phyloP scores from a whole-genome alignment of 2,113 vertebrate genomes.

The Phyllostomus hastatus region DNA sequence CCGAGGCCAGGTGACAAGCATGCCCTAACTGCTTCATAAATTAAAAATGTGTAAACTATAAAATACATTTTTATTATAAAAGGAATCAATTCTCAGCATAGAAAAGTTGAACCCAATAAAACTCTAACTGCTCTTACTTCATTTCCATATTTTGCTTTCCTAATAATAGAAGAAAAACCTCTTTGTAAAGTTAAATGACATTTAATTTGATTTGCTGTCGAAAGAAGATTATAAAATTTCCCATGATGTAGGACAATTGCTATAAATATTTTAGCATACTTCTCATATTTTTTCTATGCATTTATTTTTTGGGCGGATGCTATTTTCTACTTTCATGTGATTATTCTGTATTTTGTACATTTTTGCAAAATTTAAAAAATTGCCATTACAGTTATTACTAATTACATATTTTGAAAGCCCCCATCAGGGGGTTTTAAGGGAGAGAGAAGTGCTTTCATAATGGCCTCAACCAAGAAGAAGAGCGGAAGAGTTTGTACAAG shows the following conservation, averaged over 20 bases:
- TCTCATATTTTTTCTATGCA: not conserved
- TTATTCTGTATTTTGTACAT: not conserved
- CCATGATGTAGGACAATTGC: not conserved
- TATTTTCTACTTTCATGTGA: not conserved
- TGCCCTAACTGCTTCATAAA: not conserved
- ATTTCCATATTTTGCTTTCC: constrained; percentile 5
- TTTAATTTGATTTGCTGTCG: constrained; percentile 16
- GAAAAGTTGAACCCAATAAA: not conserved
- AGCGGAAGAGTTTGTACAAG: not conserved
- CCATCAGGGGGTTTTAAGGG: not conserved
- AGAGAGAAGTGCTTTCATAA: not conserved
- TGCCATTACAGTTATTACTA: not conserved
- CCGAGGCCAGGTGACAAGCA: not conserved
- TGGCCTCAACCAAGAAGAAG: not conserved
- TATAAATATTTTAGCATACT: not conserved
- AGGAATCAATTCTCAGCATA: not conserved
- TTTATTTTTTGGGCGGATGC: not conserved
- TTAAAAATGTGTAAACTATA: constrained; percentile 26
- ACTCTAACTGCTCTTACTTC: not conserved
- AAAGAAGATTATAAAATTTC: constrained; percentile 34
- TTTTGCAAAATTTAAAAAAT: not conserved
- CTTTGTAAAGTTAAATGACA: not conserved
- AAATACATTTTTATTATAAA: not conserved
- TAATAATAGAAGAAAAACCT: not conserved
- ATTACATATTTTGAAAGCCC: not conserved